Conservation (phyloP, 1,140 invertebrate species). For the Cyclina sinensis region DNA sequence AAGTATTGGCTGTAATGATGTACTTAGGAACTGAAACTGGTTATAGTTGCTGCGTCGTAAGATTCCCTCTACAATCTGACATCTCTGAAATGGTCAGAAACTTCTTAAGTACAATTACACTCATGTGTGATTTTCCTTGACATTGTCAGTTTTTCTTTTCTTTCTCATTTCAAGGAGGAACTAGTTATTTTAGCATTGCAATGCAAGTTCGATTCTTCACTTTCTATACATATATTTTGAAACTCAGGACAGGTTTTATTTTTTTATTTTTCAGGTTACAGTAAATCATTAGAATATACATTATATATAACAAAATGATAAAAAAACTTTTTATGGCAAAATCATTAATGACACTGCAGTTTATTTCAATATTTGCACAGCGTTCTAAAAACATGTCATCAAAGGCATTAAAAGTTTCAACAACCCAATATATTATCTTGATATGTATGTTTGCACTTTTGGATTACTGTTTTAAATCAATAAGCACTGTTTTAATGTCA, state of each 20-base stretch:
- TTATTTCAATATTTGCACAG: neutral
- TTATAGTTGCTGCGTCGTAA: constrained; percentile 77
- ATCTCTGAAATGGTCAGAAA: constrained; percentile 76
- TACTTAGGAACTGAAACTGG: constrained; percentile 84
- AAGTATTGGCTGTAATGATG: constrained; percentile 83
- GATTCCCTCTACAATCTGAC: constrained; percentile 79
- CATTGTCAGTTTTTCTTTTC: too few species aligned
- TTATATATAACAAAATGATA: too few species aligned
- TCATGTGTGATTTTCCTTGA: too few species aligned
- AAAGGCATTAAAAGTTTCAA: constrained; percentile 2
- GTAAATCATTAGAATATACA: too few species aligned
- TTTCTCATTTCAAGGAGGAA: too few species aligned
- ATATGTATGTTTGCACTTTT: constrained; percentile 17
- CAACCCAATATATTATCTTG: constrained; percentile 16
- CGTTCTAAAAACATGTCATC: neutral
- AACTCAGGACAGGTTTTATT: too few species aligned
- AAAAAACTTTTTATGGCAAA: neutral
- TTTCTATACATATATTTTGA: too few species aligned
- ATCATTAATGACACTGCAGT: constrained; percentile 20
- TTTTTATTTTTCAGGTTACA: too few species aligned
- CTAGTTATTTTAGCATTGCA: too few species aligned
- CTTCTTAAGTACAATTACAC: too few species aligned
- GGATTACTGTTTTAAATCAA: neutral
- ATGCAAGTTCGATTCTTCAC: too few species aligned
- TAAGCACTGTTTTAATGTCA: neutral